phyloP scores from a whole-genome alignment of 2,888 invertebrate genomes.

The Hipparchia semele region DNA sequence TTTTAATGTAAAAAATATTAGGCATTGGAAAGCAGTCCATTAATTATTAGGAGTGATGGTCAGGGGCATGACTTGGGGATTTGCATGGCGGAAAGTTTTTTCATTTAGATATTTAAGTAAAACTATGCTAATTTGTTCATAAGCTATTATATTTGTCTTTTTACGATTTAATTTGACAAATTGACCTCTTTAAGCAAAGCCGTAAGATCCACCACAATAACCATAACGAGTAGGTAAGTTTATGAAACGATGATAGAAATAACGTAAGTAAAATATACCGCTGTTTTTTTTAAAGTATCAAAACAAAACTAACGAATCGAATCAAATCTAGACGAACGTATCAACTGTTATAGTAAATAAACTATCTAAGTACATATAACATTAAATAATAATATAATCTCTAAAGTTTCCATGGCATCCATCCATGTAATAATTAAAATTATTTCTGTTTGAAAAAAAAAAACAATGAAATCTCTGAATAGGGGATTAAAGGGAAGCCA shows the following conservation, averaged over 20 bases:
- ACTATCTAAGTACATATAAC: neutral
- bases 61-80: constrained; percentile 27
- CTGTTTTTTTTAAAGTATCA: too few species aligned
- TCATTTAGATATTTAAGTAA: neutral
- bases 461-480: constrained; percentile 39
- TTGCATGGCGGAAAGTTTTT: constrained; percentile 13
- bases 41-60: constrained; percentile 36
- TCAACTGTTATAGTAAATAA: neutral
- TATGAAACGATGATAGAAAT: too few species aligned
- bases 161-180: too few species aligned
- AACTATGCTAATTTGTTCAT: neutral
- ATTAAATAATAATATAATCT: neutral
- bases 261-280: too few species aligned
- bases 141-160: too few species aligned
- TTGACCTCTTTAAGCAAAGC: too few species aligned
- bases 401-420: neutral
- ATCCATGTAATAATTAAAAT: constrained; percentile 23
- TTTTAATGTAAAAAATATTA: constrained; percentile 33
- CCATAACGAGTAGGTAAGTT: too few species aligned
- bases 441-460: constrained; percentile 31
- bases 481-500: constrained; percentile 62
- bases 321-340: too few species aligned
- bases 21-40: constrained; percentile 34
- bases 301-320: too few species aligned
- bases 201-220: too few species aligned